Conservation (phyloP, 2,888 invertebrate genomes). For the Diaprepes abbreviatus region DNA sequence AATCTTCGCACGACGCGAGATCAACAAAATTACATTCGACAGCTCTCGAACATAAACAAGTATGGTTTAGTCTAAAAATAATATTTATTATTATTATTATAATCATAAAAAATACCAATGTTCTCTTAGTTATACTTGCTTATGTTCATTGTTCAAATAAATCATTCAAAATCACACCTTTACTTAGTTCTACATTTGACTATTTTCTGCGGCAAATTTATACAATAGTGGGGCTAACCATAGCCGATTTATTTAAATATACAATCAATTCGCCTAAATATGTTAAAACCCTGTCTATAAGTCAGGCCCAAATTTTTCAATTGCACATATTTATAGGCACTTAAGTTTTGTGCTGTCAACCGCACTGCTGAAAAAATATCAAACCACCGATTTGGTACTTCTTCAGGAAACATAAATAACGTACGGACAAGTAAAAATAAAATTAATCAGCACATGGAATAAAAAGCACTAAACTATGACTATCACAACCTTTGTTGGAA, state of each 20-base stretch:
- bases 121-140: conserved; percentile 47
- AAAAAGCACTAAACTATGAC: conserved; percentile 61
- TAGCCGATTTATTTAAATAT: conserved; percentile 57
- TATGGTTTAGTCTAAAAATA: conserved; percentile 36
- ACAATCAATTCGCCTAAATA: conserved; percentile 60
- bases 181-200: conserved; percentile 58
- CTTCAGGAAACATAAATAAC: conserved; percentile 34
- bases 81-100: conserved; percentile 12
- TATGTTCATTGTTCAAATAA: conserved; percentile 46
- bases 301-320: conserved; percentile 66
- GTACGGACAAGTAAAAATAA: conserved; percentile 42
- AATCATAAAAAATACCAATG: conserved; percentile 37
- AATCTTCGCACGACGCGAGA: conserved; percentile 61
- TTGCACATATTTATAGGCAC: conserved; percentile 68
- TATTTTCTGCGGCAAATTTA: conserved; percentile 61
- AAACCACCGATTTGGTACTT: conserved; percentile 19
- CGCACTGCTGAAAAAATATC: conserved; percentile 30
- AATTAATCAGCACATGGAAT: conserved; percentile 53
- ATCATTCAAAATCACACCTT: conserved; percentile 55
- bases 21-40: conserved; percentile 57
- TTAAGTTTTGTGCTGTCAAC: conserved; percentile 57
- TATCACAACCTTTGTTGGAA: conserved; percentile 69
- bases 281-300: conserved; percentile 62
- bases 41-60: conserved; percentile 42
- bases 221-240: conserved; percentile 63